Evolutionary conservation across 2,113 vertebrate species (phyloP).

Genomic region (Nannobrachium achirus): DNA sequence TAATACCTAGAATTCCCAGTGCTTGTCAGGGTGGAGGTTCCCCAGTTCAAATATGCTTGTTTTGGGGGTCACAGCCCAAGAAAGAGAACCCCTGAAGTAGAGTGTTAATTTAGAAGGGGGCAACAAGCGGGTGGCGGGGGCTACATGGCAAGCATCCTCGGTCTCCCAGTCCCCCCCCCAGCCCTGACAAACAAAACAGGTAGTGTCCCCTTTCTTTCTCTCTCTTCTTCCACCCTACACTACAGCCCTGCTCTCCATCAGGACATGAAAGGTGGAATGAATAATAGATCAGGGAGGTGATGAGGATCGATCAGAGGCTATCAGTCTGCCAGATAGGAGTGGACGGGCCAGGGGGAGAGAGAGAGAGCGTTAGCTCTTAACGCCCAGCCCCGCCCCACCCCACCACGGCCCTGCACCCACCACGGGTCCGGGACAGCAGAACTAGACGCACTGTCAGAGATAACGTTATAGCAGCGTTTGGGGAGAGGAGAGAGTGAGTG

Average conservation of each 20-base stretch:
- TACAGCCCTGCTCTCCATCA: slow-evolving; percentile 54
- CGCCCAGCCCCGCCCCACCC: no score
- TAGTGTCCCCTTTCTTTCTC: slow-evolving; percentile 46
- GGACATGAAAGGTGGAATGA: slow-evolving; percentile 62
- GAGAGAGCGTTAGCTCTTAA: slow-evolving; percentile 53
- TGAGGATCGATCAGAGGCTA: slow-evolving; percentile 73
- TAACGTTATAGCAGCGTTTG: slow-evolving; percentile 18
- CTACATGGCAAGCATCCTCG: no score
- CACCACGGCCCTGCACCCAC: no score
- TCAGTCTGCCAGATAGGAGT: slow-evolving; percentile 69
- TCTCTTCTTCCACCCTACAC: slow-evolving; percentile 27
- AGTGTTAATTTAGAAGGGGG: no score
- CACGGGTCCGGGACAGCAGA: slow-evolving; percentile 48
- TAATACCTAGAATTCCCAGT: no score
- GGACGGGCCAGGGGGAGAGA: slow-evolving; percentile 68
- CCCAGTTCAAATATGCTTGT: no score
- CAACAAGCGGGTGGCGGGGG: no score
- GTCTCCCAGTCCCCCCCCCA: no score
- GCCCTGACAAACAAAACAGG: slow-evolving; percentile 57
- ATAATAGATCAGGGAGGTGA: slow-evolving; percentile 70
- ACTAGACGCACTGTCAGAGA: slow-evolving; percentile 54
- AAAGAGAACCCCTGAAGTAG: no score
- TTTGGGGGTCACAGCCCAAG: no score
- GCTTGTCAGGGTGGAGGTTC: no score
- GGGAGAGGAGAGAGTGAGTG: no score